Evolutionary conservation across 1,140 invertebrate genomes (phyloP).

Genomic region (Caenorhabditis latens): DNA sequence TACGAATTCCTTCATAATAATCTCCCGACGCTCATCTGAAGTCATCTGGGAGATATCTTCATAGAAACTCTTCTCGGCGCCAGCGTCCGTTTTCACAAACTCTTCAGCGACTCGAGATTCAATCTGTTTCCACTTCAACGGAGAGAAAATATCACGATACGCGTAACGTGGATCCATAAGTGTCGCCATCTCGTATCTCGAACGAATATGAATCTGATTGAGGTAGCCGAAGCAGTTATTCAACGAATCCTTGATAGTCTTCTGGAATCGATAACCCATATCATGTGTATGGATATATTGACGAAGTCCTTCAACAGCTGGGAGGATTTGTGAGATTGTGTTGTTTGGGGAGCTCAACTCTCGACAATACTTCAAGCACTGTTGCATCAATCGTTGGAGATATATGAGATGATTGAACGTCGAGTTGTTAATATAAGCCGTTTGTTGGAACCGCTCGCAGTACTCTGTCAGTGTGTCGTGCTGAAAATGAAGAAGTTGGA

Average conservation of each 20-base stretch:
- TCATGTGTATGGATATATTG: neutral
- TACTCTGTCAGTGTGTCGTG: slow-evolving; percentile 3
- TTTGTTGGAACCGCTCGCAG: neutral
- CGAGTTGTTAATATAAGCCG: neutral
- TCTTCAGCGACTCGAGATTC: neutral
- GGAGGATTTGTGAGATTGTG: neutral
- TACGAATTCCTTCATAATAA: neutral
- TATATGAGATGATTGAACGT: slow-evolving; percentile 11
- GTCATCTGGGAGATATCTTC: neutral
- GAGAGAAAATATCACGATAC: neutral
- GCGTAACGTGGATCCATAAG: slow-evolving; percentile 35
- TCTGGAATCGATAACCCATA: neutral
- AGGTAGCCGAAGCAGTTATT: neutral
- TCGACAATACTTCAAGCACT: neutral
- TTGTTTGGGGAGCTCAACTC: neutral
- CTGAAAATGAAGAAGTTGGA: neutral
- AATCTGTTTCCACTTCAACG: neutral
- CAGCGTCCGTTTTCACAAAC: neutral
- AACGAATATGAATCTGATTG: neutral
- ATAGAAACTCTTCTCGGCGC: neutral
- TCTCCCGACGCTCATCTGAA: neutral
- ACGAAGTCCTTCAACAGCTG: neutral
- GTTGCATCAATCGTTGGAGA: neutral
- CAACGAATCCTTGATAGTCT: neutral
- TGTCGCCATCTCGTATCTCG: neutral